A percentile compares a stretch with the other conserved stretches of the same genome.
Evolutionary conservation across 2,113 vertebrate genomes (phyloP).

Genomic region (Ibidorhyncha struthersii): DNA sequence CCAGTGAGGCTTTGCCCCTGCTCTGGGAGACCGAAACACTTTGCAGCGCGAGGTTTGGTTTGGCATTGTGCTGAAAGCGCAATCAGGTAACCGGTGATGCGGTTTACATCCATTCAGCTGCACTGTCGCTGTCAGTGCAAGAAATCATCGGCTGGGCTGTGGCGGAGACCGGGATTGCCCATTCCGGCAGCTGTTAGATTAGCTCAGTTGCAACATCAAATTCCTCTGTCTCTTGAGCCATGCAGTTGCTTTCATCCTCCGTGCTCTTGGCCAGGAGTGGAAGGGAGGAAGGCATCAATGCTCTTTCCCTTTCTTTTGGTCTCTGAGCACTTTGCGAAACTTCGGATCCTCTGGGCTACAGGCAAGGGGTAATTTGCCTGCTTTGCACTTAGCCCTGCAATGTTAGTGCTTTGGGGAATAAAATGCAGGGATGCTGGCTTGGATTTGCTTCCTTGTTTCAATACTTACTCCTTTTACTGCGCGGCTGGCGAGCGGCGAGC

Average conservation of each 20-base stretch:
- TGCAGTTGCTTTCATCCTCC: not conserved
- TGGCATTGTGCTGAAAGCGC: rapidly evolving
- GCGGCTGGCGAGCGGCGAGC: rapidly evolving
- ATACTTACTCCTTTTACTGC: not conserved
- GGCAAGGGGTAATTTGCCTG: not conserved
- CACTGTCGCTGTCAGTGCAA: rapidly evolving
- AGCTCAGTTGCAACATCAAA: not conserved
- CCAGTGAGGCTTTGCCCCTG: not conserved
- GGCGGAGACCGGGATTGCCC: not conserved
- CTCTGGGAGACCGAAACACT: not conserved
- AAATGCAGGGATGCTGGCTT: not conserved
- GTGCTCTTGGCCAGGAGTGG: not conserved
- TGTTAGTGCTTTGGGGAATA: not conserved
- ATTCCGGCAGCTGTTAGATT: not conserved
- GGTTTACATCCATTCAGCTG: not conserved
- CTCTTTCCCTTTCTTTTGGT: not conserved
- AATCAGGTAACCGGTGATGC: not conserved
- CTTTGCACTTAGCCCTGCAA: not conserved
- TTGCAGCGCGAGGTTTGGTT: not conserved
- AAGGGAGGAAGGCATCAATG: not conserved
- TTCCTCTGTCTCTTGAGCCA: not conserved
- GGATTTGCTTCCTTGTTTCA: not conserved
- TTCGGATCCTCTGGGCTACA: not conserved
- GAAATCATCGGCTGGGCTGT: not conserved
- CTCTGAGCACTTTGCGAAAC: not conserved